Evolutionary conservation across 2,113 vertebrate species (phyloP).

Genomic region (Melozone crissalis): DNA sequence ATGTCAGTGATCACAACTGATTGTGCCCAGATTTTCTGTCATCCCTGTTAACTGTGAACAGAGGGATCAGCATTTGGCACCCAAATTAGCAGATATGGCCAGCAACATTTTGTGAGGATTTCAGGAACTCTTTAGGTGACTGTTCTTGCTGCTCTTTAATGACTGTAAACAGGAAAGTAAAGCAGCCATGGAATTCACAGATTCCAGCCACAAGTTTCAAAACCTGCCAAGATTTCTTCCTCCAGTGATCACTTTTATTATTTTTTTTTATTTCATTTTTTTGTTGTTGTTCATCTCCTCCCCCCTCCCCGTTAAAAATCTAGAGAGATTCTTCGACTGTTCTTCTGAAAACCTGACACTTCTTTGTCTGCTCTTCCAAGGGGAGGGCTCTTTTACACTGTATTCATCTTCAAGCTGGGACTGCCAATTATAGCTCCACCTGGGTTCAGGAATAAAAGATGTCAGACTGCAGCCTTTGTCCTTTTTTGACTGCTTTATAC

Average conservation of each 20-base stretch:
- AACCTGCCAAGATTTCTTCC: not conserved
- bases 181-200: not conserved
- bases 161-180: not conserved
- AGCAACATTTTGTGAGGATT: not conserved
- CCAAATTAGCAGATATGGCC: not conserved
- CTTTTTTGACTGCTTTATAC: conserved; percentile 38
- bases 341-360: conserved; percentile 10
- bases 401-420: not conserved
- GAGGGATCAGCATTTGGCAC: not conserved
- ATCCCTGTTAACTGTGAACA: not conserved
- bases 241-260: not conserved
- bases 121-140: not conserved
- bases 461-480: conserved; percentile 25
- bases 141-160: not conserved
- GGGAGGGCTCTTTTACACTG: not conserved
- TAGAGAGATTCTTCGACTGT: not conserved
- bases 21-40: conserved; percentile 15
- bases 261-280: not conserved
- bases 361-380: conserved; percentile 34
- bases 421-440: conserved; percentile 10
- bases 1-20: not conserved
- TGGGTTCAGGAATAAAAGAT: conserved; percentile 28
- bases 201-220: conserved; percentile 3
- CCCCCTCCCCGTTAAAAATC: not conserved
- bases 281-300: not conserved